Evolutionary conservation across 2,113 vertebrate species (phyloP), one percentile per base, ranked within the genome.

Genomic region (Lanius collurio): DNA sequence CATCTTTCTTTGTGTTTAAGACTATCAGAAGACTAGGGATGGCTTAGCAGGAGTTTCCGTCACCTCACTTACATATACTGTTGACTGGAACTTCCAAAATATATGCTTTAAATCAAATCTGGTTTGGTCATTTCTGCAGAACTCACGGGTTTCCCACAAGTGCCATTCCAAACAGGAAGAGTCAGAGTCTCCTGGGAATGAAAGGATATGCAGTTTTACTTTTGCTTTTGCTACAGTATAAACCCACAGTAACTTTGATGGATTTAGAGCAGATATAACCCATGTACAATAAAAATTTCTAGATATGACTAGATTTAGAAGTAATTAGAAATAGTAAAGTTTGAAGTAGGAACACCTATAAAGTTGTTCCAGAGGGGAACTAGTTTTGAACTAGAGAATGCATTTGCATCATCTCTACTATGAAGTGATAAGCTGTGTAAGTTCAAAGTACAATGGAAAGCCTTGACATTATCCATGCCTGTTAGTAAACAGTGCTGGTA

Each of bases 381-480:
- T 74, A 42, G 47, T 78, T 93, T 78, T 78, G 60, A 93, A 84
- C 2, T 30, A 81, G 73, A 74, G 28, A 84, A 84, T 56, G 41
- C 55, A 47, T 94, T 83, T 87, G 56, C 23, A 78, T 82, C 52
- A 87, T 87, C 65, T 65, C 74, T 73, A 11, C 49, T 87, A 85
- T 62, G 69, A 95, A 91, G 87, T 27, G 53, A 76, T 94, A 94
- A 95, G 49, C 74, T 82, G 37, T 68, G 17, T 71, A 84, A 89
- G 7, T 82, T 94, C 86, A 82, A 93, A 86, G 47, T 74, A 86
- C 47, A 81, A 47, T 50, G 55, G 50, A 76, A 96, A 86, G 30
- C n/a, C n/a, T 64, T 81, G 75, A 63, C 39, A n/a, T 89, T 84
- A 91, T 56, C 46, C 56, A 56, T 11, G 23, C 8, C 79, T 84